These are phyloP conservation scores for Ephydatia muelleri DNA, from an alignment of 37 sponge, comb jelly and placozoan genomes.

Conservation along the genomic window DNA sequence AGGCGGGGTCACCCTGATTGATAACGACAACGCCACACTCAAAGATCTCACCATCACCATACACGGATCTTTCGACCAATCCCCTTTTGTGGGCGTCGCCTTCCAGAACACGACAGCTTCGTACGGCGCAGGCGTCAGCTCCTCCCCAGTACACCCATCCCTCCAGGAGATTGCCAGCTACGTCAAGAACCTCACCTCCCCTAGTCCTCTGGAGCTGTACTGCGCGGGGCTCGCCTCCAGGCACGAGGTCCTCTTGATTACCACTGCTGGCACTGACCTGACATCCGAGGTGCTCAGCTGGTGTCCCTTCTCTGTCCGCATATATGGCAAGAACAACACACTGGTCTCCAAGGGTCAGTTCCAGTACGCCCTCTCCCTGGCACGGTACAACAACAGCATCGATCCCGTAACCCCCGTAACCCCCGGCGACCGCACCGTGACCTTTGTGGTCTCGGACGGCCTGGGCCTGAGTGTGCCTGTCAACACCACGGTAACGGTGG, in stretches of 20 bases:
- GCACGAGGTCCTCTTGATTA: slow-evolving; percentile 68
- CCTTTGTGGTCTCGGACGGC: slow-evolving; percentile 71
- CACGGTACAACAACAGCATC: slow-evolving; percentile 77
- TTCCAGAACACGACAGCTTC: not conserved
- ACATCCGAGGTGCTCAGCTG: slow-evolving; percentile 49
- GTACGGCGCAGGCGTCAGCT: slow-evolving; percentile 24
- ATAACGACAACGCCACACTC: slow-evolving; percentile 74
- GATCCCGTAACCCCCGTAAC: slow-evolving; percentile 69
- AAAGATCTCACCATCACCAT: slow-evolving; percentile 76
- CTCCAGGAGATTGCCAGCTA: slow-evolving; percentile 22
- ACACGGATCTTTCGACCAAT: slow-evolving; percentile 45
- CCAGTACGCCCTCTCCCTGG: slow-evolving; percentile 58
- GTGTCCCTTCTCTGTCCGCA: slow-evolving; percentile 71
- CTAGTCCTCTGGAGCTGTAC: slow-evolving; percentile 42
- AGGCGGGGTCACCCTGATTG: slow-evolving; percentile 60
- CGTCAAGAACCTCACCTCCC: slow-evolving; percentile 16
- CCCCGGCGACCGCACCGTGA: slow-evolving; percentile 48
- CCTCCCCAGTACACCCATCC: slow-evolving; percentile 21
- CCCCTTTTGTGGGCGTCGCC: slow-evolving; percentile 24
- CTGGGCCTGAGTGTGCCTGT: slow-evolving; percentile 31
- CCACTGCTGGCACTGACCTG: slow-evolving; percentile 56
- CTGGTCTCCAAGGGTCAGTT: slow-evolving; percentile 53
- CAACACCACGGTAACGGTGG: slow-evolving; percentile 46
- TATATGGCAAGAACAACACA: slow-evolving; percentile 39
- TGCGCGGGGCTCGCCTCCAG: slow-evolving; percentile 51